Conservation (phyloP, 2,797 vertebrate species). For the Oreochromis grahami region DNA sequence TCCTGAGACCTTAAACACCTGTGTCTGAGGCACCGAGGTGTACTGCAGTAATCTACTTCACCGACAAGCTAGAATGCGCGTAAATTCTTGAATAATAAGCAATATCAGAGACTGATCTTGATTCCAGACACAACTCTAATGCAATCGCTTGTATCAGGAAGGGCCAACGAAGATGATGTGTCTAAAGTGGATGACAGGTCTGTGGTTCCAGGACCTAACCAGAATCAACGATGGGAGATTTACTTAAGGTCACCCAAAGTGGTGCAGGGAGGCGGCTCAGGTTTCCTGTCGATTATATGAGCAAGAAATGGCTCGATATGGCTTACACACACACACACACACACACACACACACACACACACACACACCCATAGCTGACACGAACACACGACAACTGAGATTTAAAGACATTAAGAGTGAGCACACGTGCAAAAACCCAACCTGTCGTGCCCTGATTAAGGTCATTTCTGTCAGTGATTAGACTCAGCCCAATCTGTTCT, state of each 20-base stretch:
- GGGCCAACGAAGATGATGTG: neutral
- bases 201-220: slow-evolving; percentile 33
- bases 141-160: neutral
- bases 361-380: neutral
- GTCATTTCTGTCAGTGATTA: slow-evolving; percentile 61
- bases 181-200: neutral
- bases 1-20: slow-evolving; percentile 16
- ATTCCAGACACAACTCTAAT: slow-evolving; percentile 7
- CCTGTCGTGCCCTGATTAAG: slow-evolving; percentile 47
- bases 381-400: neutral
- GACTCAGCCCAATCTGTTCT: slow-evolving; percentile 42
- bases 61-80: neutral
- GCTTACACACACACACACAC: neutral
- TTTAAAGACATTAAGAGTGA: neutral
- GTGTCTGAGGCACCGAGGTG: neutral
- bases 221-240: slow-evolving; percentile 39
- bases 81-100: neutral
- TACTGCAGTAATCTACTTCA: neutral
- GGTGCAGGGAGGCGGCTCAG: slow-evolving; percentile 7
- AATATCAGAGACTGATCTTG: neutral
- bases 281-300: slow-evolving; percentile 28
- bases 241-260: slow-evolving; percentile 18
- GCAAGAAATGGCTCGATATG: neutral
- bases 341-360: neutral
- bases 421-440: neutral